These are phyloP conservation scores for Hypomecis atomaria DNA, from an alignment of 2,888 invertebrate species.

Conservation along the genomic window DNA sequence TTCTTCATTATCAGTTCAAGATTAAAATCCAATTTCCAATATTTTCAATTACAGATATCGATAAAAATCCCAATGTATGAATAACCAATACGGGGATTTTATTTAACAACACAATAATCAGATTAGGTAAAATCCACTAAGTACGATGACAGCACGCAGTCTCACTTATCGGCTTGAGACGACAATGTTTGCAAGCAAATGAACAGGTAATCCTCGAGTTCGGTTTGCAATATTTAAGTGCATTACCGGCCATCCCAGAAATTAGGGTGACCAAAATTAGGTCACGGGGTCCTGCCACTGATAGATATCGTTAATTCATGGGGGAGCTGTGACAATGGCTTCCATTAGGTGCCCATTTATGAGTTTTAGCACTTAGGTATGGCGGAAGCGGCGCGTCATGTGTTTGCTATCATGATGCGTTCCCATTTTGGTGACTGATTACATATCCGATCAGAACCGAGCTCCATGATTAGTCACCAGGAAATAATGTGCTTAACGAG, in stretches of 20 bases:
- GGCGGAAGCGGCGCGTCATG: constrained; percentile 35
- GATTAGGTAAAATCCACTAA: constrained; percentile 18
- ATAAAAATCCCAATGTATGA: constrained; percentile 30
- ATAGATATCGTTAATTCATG: constrained; percentile 44
- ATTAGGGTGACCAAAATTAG: constrained; percentile 44
- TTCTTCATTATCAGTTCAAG: constrained; percentile 6
- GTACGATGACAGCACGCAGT: constrained; percentile 18
- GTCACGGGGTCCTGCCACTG: constrained; percentile 42
- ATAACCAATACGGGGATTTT: constrained; percentile 21
- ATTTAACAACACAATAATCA: constrained; percentile 37
- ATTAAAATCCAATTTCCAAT: constrained; percentile 11
- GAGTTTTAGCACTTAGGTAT: constrained; percentile 38
- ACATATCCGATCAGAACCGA: constrained; percentile 21
- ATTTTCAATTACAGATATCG: constrained; percentile 17
- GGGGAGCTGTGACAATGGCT: constrained; percentile 46
- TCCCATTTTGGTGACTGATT: constrained; percentile 20
- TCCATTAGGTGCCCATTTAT: constrained; percentile 51
- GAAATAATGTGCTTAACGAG: constrained; percentile 24
- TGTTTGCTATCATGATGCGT: constrained; percentile 25
- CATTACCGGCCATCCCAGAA: constrained; percentile 35
- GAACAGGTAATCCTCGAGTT: not conserved
- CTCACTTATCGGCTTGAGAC: constrained; percentile 14
- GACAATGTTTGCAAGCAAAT: not conserved
- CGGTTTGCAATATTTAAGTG: constrained; percentile 17
- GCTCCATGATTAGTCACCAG: constrained; percentile 34